Percentiles rank a stretch among this genome's conserved stretches.
These are phyloP conservation scores for Charina bottae DNA, from an alignment of 2,113 vertebrate genomes.

Conservation along the genomic window DNA sequence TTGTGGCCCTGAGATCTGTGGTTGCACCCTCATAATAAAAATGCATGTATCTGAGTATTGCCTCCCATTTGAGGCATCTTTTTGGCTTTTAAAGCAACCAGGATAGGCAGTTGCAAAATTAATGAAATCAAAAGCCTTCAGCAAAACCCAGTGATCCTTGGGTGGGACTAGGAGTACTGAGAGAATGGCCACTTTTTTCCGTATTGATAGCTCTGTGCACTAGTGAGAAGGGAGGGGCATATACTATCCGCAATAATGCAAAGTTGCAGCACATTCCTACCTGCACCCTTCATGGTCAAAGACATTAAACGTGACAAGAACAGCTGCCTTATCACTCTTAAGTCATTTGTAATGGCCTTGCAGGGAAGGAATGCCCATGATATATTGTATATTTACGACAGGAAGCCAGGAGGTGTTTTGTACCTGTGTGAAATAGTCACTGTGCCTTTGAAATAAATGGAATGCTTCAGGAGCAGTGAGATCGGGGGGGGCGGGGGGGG, in stretches of 20 bases:
- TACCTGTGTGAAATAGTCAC: constrained; percentile 24
- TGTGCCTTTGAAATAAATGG: background rate
- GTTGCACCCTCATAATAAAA: background rate
- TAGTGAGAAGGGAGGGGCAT: background rate
- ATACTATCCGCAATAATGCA: constrained; percentile 24
- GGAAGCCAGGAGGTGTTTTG: background rate
- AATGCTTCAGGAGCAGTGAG: constrained; percentile 12
- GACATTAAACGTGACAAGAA: constrained; percentile 31
- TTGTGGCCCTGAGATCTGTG: background rate
- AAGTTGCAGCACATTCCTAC: constrained; percentile 14
- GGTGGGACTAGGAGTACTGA: background rate
- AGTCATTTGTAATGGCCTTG: constrained; percentile 43
- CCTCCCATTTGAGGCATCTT: background rate
- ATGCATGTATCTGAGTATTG: background rate
- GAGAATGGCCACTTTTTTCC: background rate
- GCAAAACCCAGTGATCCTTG: background rate
- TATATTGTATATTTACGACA: background rate
- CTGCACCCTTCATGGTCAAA: constrained; percentile 31
- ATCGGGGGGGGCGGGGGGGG: background rate
- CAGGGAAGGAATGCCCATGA: constrained; percentile 20
- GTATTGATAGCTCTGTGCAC: background rate
- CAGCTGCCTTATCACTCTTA: constrained; percentile 36
- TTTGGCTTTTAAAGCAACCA: background rate
- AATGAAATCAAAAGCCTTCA: background rate
- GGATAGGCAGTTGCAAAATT: background rate